Percentiles rank a stretch among this genome's conserved stretches.
phyloP scores from a whole-genome alignment of 2,888 invertebrate genomes.

The Chloroclystis v-ata region DNA sequence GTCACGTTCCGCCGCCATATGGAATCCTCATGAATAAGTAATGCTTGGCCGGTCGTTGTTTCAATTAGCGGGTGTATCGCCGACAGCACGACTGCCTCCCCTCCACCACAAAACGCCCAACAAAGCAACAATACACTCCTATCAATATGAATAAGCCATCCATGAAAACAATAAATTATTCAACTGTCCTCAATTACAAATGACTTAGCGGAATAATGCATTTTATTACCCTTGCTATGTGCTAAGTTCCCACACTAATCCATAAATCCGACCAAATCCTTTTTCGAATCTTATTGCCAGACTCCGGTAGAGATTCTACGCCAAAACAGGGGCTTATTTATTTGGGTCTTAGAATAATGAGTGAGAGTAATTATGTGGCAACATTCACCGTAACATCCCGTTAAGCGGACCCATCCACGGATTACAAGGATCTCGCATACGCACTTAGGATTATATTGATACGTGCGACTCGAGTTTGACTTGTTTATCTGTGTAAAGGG shows the following conservation, averaged over 20 bases:
- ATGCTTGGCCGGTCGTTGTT: slow-evolving; percentile 74
- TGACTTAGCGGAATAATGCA: no score
- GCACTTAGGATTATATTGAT: slow-evolving; percentile 70
- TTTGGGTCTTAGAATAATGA: slow-evolving; percentile 49
- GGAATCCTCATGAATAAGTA: slow-evolving; percentile 77
- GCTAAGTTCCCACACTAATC: no score
- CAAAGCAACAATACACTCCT: slow-evolving; percentile 29
- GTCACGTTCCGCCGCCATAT: slow-evolving; percentile 74
- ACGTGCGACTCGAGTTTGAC: slow-evolving; percentile 64
- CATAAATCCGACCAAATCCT: slow-evolving; percentile 7
- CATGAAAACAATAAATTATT: neutral
- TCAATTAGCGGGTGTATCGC: slow-evolving; percentile 76
- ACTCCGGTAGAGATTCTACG: neutral
- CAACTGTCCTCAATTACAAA: neutral
- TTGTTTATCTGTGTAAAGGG: slow-evolving; percentile 70
- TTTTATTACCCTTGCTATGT: no score
- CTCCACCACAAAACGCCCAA: slow-evolving; percentile 34
- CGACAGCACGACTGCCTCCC: slow-evolving; percentile 57
- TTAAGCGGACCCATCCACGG: slow-evolving; percentile 56
- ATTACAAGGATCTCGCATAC: slow-evolving; percentile 67
- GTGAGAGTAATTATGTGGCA: slow-evolving; percentile 68
- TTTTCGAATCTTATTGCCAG: slow-evolving; percentile 17
- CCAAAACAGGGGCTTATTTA: slow-evolving; percentile 22
- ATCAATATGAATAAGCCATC: slow-evolving; percentile 35
- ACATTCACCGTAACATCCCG: slow-evolving; percentile 59